Conservation (phyloP, 2,888 invertebrate species). For the Osmoderma eremita region DNA sequence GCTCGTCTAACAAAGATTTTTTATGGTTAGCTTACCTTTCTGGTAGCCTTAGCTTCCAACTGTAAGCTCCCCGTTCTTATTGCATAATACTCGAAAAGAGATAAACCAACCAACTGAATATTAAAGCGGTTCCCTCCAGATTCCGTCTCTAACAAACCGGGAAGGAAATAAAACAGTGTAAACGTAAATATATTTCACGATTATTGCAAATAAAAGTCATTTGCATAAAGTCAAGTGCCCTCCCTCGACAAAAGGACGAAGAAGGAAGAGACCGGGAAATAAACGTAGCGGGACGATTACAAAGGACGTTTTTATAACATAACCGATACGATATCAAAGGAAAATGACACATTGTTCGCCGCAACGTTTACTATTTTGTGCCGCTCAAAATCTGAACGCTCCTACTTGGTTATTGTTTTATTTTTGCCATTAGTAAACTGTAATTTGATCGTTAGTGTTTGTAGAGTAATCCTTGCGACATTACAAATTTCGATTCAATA, state of each 20-base stretch:
- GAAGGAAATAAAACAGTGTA: constrained; percentile 16
- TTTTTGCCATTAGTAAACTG: not conserved
- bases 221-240: constrained; percentile 20
- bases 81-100: not conserved
- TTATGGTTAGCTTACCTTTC: too few relatives aligned
- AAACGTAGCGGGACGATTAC: not conserved
- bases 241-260: constrained; percentile 2
- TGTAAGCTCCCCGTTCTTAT: not conserved
- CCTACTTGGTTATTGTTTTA: not conserved
- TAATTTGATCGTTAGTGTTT: too few relatives aligned
- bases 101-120: not conserved
- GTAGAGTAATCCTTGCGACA: too few relatives aligned
- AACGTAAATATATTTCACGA: constrained; percentile 19
- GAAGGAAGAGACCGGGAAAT: constrained; percentile 1
- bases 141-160: constrained; percentile 4
- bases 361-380: constrained; percentile 17
- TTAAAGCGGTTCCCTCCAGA: constrained; percentile 17
- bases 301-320: constrained; percentile 5
- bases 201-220: constrained; percentile 28
- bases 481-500: too few relatives aligned
- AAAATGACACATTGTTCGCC: constrained; percentile 13
- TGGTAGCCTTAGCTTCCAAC: not conserved
- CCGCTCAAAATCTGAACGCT: not conserved
- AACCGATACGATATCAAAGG: constrained; percentile 19
- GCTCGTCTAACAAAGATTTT: too few relatives aligned